phyloP scores from a whole-genome alignment of 30 jellyfish, hydroid and myxozoan species.

The Chrysaora quinquecirrha region DNA sequence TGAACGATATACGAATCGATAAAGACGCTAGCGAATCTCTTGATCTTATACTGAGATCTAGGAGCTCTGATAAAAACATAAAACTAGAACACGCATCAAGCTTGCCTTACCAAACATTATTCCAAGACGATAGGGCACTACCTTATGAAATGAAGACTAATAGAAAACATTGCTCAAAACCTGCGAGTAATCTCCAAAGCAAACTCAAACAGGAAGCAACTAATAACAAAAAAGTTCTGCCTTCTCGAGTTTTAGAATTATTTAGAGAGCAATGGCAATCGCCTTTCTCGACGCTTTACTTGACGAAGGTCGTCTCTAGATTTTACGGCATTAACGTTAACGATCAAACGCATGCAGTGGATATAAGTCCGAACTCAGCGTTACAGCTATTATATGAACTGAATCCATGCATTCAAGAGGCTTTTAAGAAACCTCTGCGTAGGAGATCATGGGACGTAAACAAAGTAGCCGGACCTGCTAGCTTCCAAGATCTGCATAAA shows the following conservation, averaged over 20 bases:
- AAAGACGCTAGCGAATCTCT: slow-evolving; percentile 6
- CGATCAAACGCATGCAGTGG: neutral
- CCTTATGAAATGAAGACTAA: neutral
- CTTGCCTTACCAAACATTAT: slow-evolving; percentile 22
- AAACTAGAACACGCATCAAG: neutral
- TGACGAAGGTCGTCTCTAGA: slow-evolving; percentile 39
- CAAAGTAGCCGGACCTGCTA: slow-evolving; percentile 79
- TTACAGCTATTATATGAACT: slow-evolving; percentile 66
- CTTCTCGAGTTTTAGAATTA: slow-evolving; percentile 50
- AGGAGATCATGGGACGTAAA: slow-evolving; percentile 76
- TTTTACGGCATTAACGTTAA: slow-evolving; percentile 21
- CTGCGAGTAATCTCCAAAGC: neutral
- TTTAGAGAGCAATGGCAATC: slow-evolving; percentile 74
- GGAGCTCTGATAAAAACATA: neutral
- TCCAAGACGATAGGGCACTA: slow-evolving; percentile 39
- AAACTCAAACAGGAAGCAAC: neutral
- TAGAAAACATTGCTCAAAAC: neutral
- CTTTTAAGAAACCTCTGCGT: slow-evolving; percentile 70
- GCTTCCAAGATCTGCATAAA: slow-evolving; percentile 64
- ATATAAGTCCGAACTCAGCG: slow-evolving; percentile 6
- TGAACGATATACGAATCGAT: neutral
- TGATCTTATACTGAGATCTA: slow-evolving; percentile 32
- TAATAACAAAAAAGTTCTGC: neutral
- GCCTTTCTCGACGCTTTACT: slow-evolving; percentile 60
- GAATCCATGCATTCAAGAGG: slow-evolving; percentile 63